Evolutionary conservation across 2,888 invertebrate genomes (phyloP).

Genomic region (Ormyrus labotus): DNA sequence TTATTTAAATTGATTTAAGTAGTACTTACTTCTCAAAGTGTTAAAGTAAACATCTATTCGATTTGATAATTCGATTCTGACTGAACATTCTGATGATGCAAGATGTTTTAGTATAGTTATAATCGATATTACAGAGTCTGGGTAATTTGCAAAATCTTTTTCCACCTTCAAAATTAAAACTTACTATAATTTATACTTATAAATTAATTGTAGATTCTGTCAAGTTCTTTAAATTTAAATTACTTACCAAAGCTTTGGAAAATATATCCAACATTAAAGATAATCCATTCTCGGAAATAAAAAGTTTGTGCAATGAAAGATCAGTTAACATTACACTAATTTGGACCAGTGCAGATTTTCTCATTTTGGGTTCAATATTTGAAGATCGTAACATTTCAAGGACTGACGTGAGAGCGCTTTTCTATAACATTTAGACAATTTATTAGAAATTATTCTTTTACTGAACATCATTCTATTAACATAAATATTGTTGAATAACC

Average conservation of each 20-base stretch:
- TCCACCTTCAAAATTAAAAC: slow-evolving; percentile 70
- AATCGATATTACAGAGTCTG: slow-evolving; percentile 77
- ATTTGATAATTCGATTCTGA: slow-evolving; percentile 79
- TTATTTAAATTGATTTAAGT: slow-evolving; percentile 28
- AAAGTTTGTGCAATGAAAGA: slow-evolving; percentile 79
- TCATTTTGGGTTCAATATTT: slow-evolving; percentile 81
- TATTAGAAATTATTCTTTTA: not conserved
- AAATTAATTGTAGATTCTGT: not conserved
- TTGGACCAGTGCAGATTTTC: slow-evolving; percentile 83
- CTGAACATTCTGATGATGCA: slow-evolving; percentile 77
- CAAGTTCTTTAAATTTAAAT: not conserved
- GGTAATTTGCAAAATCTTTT: slow-evolving; percentile 76
- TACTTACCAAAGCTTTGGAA: slow-evolving; percentile 72
- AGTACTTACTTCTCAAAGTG: slow-evolving; percentile 76
- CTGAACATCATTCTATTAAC: not conserved
- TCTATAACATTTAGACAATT: slow-evolving; percentile 68
- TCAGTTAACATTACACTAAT: slow-evolving; percentile 83
- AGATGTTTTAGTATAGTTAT: slow-evolving; percentile 76
- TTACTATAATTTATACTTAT: not conserved
- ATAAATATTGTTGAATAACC: slow-evolving; percentile 60
- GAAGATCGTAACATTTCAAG: slow-evolving; percentile 70
- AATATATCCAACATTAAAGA: slow-evolving; percentile 77
- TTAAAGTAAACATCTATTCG: slow-evolving; percentile 75
- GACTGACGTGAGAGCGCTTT: slow-evolving; percentile 75
- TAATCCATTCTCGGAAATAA: slow-evolving; percentile 79